These are phyloP conservation scores for Hyposoter didymator DNA, from an alignment of 2,888 invertebrate species.

Conservation along the genomic window DNA sequence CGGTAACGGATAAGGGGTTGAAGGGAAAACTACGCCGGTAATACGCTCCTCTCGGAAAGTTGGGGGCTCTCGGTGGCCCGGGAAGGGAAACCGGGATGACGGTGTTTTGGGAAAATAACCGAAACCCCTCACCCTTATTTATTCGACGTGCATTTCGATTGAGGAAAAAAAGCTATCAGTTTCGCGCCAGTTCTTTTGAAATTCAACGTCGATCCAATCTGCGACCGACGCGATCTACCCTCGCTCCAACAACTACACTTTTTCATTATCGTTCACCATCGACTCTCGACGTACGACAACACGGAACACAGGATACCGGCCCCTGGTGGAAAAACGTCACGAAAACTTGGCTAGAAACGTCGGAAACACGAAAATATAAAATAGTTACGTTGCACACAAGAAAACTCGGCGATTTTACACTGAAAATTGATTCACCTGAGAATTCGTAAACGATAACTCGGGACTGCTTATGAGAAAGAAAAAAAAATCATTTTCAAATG, in stretches of 20 bases:
- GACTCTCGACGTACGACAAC: conserved; percentile 4
- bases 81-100: conserved; percentile 52
- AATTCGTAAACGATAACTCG: not conserved
- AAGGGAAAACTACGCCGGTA: not conserved
- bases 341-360: not conserved
- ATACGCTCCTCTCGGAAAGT: conserved; percentile 22
- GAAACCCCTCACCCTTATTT: conserved; percentile 45
- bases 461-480: not conserved
- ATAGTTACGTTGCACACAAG: not conserved
- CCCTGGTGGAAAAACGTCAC: not conserved
- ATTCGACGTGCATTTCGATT: conserved; percentile 32
- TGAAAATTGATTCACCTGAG: not conserved
- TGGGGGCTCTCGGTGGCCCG: not conserved
- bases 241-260: conserved; percentile 18
- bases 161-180: conserved; percentile 58
- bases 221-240: conserved; percentile 20
- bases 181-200: conserved; percentile 59
- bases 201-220: conserved; percentile 52
- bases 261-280: conserved; percentile 29
- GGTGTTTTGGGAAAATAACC: conserved; percentile 71
- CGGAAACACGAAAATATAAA: not conserved
- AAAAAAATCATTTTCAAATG: not conserved
- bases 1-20: not conserved
- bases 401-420: not conserved
- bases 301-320: not conserved